These are phyloP conservation scores for Zele albiditarsus DNA, from an alignment of 2,888 invertebrate genomes.

Conservation along the genomic window DNA sequence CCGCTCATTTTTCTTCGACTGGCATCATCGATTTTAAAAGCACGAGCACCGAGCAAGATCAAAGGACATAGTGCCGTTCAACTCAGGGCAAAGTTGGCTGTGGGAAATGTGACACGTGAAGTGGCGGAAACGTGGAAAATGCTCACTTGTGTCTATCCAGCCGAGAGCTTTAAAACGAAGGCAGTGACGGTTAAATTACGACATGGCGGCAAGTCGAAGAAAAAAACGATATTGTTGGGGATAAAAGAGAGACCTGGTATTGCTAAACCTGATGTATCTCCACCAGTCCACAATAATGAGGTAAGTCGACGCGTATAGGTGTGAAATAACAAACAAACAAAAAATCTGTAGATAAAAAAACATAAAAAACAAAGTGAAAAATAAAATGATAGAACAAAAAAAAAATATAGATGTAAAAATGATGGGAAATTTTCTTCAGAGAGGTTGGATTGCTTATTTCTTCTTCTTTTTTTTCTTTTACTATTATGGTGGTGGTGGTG, in stretches of 20 bases:
- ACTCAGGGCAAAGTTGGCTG: conserved; percentile 3
- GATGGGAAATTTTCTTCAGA: background rate
- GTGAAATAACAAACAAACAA: background rate
- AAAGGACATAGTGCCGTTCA: conserved; percentile 23
- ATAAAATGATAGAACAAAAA: background rate
- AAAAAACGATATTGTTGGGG: conserved; percentile 61
- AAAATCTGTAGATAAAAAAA: background rate
- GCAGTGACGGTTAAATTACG: conserved; percentile 64
- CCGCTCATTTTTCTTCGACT: background rate
- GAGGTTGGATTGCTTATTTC: no score
- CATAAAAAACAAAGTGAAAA: background rate
- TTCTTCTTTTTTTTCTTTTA: background rate
- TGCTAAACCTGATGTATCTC: conserved; percentile 41
- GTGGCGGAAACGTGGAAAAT: conserved; percentile 51
- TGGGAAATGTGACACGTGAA: conserved; percentile 27
- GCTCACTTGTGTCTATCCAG: conserved; percentile 70
- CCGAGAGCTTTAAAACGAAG: conserved; percentile 68
- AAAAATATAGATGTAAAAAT: background rate
- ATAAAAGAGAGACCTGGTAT: conserved; percentile 58
- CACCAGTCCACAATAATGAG: conserved; percentile 54
- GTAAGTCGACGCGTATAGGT: conserved; percentile 53
- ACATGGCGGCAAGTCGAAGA: conserved; percentile 63
- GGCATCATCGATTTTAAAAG: background rate
- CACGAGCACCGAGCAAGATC: background rate
- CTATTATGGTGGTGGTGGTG: background rate